Conservation (phyloP, 2,797 vertebrate species). For the Schizopygopsis malacanthus region DNA sequence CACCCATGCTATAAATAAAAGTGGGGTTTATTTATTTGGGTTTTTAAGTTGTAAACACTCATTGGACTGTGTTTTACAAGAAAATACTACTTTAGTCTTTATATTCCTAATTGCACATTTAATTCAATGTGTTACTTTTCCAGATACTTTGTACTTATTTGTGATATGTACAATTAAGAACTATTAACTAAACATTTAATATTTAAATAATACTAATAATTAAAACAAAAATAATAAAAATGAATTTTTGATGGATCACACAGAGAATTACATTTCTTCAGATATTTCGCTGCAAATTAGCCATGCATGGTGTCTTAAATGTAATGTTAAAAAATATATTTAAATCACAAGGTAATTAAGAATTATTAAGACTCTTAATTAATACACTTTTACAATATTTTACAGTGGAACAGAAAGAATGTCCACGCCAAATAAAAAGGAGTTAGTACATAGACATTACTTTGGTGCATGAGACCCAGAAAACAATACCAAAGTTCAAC, state of each 20-base stretch:
- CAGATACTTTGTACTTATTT: not conserved
- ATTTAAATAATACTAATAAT: not conserved
- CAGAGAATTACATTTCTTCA: not conserved
- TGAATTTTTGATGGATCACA: not conserved
- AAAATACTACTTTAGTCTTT: not conserved
- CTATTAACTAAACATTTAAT: not conserved
- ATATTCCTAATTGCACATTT: not conserved
- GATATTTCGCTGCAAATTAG: not conserved
- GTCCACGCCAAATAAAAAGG: not conserved
- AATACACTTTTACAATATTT: not conserved
- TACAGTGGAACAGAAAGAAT: not conserved
- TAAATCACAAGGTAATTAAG: not conserved
- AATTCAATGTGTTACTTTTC: not conserved
- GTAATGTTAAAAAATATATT: not conserved
- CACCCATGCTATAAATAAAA: not conserved
- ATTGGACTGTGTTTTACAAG: not conserved
- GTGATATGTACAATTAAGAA: not conserved
- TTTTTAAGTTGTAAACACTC: not conserved
- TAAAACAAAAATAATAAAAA: not conserved
- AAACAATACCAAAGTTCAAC: no score
- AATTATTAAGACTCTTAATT: not conserved
- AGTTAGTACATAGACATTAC: not conserved
- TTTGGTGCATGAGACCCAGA: not conserved
- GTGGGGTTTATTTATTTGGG: no score
- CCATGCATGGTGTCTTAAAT: not conserved